Percentiles rank a stretch among this genome's conserved stretches.
Conservation (phyloP, 1,140 invertebrate genomes). For the Cydia fagiglandana region DNA sequence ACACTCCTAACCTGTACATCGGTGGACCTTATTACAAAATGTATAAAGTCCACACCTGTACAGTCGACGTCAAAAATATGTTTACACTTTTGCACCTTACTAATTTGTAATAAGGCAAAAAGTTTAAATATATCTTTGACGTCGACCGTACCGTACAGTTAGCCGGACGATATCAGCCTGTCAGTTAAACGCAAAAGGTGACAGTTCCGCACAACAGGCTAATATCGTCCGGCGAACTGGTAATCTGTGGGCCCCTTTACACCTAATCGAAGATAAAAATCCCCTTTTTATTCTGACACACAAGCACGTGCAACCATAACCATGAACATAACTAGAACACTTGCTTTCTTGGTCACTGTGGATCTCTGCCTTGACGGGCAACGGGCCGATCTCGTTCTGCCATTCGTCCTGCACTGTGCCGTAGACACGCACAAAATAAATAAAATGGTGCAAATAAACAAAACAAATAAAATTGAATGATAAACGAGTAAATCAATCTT, state of each 20-base stretch:
- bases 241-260: neutral
- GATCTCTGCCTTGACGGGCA: conserved; percentile 54
- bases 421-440: conserved; percentile 25
- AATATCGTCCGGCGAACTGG: too few species aligned
- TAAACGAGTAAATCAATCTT: conserved; percentile 37
- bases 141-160: neutral
- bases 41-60: too few species aligned
- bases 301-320: conserved; percentile 42
- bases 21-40: too few species aligned
- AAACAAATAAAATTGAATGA: conserved; percentile 23
- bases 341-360: conserved; percentile 71
- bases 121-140: too few species aligned
- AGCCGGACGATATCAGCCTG: too few species aligned
- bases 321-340: conserved; percentile 49
- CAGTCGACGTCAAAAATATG: too few species aligned
- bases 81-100: too few species aligned
- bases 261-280: neutral
- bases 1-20: too few species aligned
- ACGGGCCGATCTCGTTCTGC: conserved; percentile 35
- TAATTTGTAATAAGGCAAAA: too few species aligned
- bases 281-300: neutral
- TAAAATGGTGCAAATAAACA: conserved; percentile 36
- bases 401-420: conserved; percentile 53
- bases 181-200: too few species aligned
- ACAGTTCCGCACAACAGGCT: too few species aligned